Evolutionary conservation across 2,888 invertebrate genomes (phyloP), one percentile per base, ranked within the genome.

Genomic region (Capitulum mitella): DNA sequence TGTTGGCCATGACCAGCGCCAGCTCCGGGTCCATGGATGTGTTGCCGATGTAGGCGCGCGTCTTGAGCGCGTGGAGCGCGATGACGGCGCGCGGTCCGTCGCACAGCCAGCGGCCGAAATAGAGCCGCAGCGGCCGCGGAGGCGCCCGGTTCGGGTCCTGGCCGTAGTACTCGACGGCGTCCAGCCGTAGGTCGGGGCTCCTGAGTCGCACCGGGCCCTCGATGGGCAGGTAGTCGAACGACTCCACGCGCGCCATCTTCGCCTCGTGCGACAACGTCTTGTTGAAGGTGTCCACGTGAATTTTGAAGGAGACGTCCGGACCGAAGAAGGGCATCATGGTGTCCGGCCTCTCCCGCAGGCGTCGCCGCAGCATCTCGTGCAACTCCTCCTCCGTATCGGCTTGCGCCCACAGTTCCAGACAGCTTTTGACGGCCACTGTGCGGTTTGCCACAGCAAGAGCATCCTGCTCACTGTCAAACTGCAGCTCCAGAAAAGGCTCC

Each of bases 21-120:
- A 99, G 87, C 83, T 94, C 93, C 0, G 98, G 93, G 85, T 99
- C 98, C 99, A 99, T 99, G 82, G 95, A 96, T 0, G 99, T 99
- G 86, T 98, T 99, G 26, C 97, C 97, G 83, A 99, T 98, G 86
- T 98, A 99, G 86, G 93, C 93, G 2, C 99, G 90, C 74, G 91
- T 92, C 86, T 96, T 96, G 54, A 99, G 86, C 0, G 95, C 94
- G 81, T 95, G 90, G 78, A 90, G 89, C 80, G 91, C 89, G 78
- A 97, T 93, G 26, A 93, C 87, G 81, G 93, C 91, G 40, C 97
- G 89, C 84, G 95, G 93, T 0, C 98, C 97, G 84, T 92, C 91
- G 22, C 90, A 90, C 83, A 98, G 86, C 95, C 96, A 83, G 76
- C 87, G 84, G 81, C 80, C 80, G 79, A 79, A 79, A 70, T 81